Evolutionary conservation across 2,113 vertebrate species (phyloP).

Genomic region (Typhlomys cinereus): DNA sequence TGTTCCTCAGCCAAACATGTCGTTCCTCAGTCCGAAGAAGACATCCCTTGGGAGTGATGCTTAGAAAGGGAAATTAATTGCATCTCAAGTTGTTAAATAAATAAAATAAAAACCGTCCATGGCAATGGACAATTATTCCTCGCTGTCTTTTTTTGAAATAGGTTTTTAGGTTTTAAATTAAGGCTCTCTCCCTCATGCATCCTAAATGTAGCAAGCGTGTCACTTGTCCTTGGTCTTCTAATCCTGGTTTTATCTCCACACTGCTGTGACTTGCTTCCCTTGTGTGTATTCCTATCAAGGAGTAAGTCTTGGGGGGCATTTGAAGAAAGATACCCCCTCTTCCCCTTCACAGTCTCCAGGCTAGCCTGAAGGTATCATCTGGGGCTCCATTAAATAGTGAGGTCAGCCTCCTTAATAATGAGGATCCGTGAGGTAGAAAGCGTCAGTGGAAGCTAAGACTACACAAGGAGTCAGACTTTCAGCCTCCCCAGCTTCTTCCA

Average conservation of each 20-base stretch:
- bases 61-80: slow-evolving; percentile 81
- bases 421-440: not conserved
- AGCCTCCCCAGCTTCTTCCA: slow-evolving; percentile 25
- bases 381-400: not conserved
- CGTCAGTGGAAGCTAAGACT: not conserved
- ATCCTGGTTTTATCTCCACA: not conserved
- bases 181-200: not conserved
- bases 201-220: not conserved
- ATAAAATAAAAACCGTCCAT: slow-evolving; percentile 60
- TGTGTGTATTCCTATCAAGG: not conserved
- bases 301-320: not conserved
- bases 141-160: slow-evolving; percentile 41
- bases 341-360: not conserved
- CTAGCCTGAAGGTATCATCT: not conserved
- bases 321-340: not conserved
- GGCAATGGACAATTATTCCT: slow-evolving; percentile 60
- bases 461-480: not conserved
- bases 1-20: slow-evolving; percentile 75
- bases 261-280: not conserved
- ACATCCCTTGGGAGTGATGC: slow-evolving; percentile 72
- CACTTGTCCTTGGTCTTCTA: not conserved
- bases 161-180: slow-evolving; percentile 28
- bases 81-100: slow-evolving; percentile 77
- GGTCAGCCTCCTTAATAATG: not conserved
- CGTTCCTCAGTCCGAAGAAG: slow-evolving; percentile 74